Evolutionary conservation across 2,113 vertebrate species (phyloP).

Genomic region (zebrafish (Danio rerio)): DNA sequence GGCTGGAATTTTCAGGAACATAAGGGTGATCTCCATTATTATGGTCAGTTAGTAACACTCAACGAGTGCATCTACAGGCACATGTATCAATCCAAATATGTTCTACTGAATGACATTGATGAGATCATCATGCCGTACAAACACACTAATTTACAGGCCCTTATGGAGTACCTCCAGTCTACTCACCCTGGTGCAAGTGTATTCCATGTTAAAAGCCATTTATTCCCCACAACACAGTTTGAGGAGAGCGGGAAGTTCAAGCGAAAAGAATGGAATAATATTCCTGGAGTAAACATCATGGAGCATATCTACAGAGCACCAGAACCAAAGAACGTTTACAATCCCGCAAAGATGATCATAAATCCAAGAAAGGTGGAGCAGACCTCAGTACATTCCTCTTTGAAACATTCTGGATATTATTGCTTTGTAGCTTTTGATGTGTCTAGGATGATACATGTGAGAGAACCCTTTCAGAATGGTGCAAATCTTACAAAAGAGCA

Average conservation of each 20-base stretch:
- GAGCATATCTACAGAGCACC: conserved; percentile 74
- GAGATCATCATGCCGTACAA: conserved; percentile 2
- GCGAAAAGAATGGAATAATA: neutral
- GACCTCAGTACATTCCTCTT: conserved; percentile 58
- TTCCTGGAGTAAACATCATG: conserved; percentile 79
- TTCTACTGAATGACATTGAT: conserved; percentile 9
- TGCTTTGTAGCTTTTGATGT: conserved; percentile 29
- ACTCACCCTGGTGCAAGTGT: neutral
- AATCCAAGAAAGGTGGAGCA: conserved; percentile 65
- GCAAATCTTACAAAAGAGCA: conserved; percentile 27
- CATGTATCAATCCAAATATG: neutral
- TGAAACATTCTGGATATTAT: conserved; percentile 30
- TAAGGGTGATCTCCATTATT: neutral
- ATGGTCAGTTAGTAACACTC: neutral
- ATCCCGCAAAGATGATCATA: conserved; percentile 70
- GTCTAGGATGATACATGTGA: conserved; percentile 51
- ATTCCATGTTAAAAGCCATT: conserved; percentile 70
- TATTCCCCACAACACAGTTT: conserved; percentile 68
- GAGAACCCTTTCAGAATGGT: conserved; percentile 19
- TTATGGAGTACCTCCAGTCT: neutral
- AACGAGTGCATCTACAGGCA: conserved; percentile 11
- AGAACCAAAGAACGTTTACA: conserved; percentile 37
- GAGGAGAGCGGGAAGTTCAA: conserved; percentile 52
- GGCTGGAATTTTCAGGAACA: neutral
- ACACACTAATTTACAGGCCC: neutral